Evolutionary conservation across 2,113 vertebrate species (phyloP), one percentile per base, ranked within the genome.

Genomic region (Urocynchramus pylzowi): DNA sequence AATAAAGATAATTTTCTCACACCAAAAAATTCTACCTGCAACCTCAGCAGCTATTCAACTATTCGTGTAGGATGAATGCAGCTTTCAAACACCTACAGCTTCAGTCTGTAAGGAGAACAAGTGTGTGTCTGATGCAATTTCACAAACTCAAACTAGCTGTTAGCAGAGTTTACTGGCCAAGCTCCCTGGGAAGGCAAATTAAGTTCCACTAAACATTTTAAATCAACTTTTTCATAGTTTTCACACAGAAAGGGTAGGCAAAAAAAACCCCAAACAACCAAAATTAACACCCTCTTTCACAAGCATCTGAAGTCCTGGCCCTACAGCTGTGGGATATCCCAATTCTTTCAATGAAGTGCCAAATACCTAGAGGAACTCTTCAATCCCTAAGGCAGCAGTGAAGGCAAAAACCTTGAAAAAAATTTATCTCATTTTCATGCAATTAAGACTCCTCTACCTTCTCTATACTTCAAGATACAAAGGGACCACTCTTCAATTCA

Each of bases 201-300:
- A 68, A 76, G 10, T 53, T 65, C 26, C 31, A 65, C n/a, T 52
- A n/a, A 80, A 65, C 7, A 73, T 44, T 83, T 61, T 7, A 86
- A 76, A 41, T 71, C 35, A 71, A 16, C 1, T 12, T 91, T 81
- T 81, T 42, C 18, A 6, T 50, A 20, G 30, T 31, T 73, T 92
- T 86, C 44, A 90, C 30, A n/a, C 31, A 63, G 24, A 77, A 77
- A 78, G 5, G 8, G 4, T 12, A 4, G 15, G 7, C 1, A 4
- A 21, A 45, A 42, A 75, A 27, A 33, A 1, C 0, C 0, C 10
- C 26, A 22, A n/a, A 3, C 10, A 45, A 37, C 15, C 27, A 47
- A 82, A 91, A 71, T 19, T 47, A 60, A 56, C 8, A 76, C 4
- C 0, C 3, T 28, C 15, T 80, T 93, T 81, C 37, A 83, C 20